Conservation (phyloP, 2,113 vertebrate genomes). For the Grammomys surdaster region DNA sequence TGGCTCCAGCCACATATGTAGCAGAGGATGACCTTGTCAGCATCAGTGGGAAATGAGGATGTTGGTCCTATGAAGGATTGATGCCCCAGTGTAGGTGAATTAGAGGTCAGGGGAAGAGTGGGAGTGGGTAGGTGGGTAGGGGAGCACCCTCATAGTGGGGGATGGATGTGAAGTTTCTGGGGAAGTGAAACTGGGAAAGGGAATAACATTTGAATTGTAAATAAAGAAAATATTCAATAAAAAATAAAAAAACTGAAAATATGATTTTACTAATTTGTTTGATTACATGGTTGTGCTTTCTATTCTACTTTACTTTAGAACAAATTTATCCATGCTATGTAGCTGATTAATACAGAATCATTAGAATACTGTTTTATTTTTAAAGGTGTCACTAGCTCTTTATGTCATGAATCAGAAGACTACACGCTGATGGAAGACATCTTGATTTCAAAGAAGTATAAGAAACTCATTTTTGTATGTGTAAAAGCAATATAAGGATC, state of each 20-base stretch:
- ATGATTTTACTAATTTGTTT: not conserved
- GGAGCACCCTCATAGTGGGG: no score
- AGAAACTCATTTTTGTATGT: not conserved
- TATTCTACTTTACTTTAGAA: constrained; percentile 14
- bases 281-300: not conserved
- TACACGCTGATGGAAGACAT: not conserved
- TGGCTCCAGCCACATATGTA: no score
- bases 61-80: no score
- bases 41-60: no score
- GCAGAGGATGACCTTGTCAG: no score
- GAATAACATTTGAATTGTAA: no score
- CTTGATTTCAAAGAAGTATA: constrained; percentile 26
- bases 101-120: no score
- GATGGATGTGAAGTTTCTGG: no score
- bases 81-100: no score
- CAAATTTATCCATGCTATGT: not conserved
- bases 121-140: no score
- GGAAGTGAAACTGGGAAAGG: no score
- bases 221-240: no score
- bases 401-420: not conserved
- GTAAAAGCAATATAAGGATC: not conserved
- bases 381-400: not conserved
- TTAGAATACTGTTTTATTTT: not conserved
- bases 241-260: not conserved
- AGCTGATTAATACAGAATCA: not conserved